These are phyloP conservation scores for Cydia pomonella DNA, from an alignment of 1,140 invertebrate species.

Conservation along the genomic window DNA sequence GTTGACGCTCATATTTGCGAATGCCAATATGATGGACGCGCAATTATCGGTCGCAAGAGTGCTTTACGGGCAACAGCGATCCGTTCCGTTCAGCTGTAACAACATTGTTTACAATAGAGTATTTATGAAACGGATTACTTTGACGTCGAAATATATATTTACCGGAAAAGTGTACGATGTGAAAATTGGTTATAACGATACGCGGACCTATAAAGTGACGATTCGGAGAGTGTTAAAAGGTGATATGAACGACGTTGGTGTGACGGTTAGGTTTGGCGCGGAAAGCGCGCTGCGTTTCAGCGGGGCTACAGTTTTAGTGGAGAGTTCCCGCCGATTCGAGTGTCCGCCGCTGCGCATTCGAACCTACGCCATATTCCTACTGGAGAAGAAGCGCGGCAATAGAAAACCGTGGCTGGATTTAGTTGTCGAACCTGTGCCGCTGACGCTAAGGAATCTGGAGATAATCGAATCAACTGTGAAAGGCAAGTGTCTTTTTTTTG, in stretches of 20 bases:
- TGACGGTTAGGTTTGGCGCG: conserved; percentile 50
- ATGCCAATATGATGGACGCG: conserved; percentile 40
- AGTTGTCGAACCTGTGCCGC: conserved; percentile 58
- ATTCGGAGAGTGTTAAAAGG: conserved; percentile 69
- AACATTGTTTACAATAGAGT: conserved; percentile 54
- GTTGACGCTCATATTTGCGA: conserved; percentile 37
- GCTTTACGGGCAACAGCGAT: conserved; percentile 35
- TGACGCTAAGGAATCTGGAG: conserved; percentile 62
- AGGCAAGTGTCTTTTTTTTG: conserved; percentile 51
- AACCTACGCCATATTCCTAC: conserved; percentile 67
- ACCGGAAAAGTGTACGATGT: conserved; percentile 63
- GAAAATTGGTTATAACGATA: conserved; percentile 43
- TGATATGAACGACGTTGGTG: conserved; percentile 63
- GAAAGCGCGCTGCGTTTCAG: conserved; percentile 57
- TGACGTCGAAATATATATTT: conserved; percentile 63
- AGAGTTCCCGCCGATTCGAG: conserved; percentile 49
- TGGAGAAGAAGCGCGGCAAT: conserved; percentile 45
- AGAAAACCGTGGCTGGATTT: conserved; percentile 49
- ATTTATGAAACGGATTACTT: conserved; percentile 57
- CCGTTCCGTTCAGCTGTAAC: conserved; percentile 43
- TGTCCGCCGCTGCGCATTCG: conserved; percentile 59
- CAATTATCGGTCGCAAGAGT: conserved; percentile 37
- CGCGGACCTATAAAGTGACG: conserved; percentile 59
- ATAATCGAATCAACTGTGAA: conserved; percentile 65
- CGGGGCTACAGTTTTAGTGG: conserved; percentile 61